Percentiles rank a stretch among this genome's conserved stretches.
Conservation (phyloP, 2,113 vertebrate genomes). For the Sialia sialis region DNA sequence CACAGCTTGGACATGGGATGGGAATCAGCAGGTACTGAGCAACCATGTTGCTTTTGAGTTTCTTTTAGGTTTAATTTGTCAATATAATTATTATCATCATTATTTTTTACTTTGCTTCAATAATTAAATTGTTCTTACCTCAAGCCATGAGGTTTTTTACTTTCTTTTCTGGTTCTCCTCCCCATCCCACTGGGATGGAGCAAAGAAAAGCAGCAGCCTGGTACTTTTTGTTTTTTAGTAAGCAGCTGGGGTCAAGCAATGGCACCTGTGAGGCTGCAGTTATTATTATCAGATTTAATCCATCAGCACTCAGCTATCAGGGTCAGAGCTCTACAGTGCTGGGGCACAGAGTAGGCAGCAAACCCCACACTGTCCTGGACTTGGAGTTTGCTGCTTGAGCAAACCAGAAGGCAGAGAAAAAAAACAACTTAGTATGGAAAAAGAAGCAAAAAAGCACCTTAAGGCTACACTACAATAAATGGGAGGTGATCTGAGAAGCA, state of each 20-base stretch:
- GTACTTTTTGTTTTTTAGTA: neutral
- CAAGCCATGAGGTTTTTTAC: neutral
- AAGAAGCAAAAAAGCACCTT: neutral
- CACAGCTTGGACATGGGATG: neutral
- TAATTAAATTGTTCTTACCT: neutral
- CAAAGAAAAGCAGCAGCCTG: neutral
- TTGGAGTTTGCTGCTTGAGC: neutral
- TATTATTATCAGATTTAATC: neutral
- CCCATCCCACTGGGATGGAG: neutral
- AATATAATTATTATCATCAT: neutral
- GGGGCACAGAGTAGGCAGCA: neutral
- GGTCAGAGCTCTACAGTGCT: neutral
- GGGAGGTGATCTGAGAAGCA: neutral
- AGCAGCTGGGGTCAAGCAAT: neutral
- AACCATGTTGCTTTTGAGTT: neutral
- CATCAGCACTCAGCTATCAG: neutral
- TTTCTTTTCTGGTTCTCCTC: neutral
- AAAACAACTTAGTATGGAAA: rapidly evolving
- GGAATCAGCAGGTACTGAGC: neutral
- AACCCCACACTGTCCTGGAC: neutral
- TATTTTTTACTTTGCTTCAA: neutral
- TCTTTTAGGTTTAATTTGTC: neutral
- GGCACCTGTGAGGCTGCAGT: neutral
- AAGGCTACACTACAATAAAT: neutral
- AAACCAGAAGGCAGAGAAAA: neutral